These are phyloP conservation scores for Lathronympha strigana DNA, from an alignment of 2,888 invertebrate species.

Conservation along the genomic window DNA sequence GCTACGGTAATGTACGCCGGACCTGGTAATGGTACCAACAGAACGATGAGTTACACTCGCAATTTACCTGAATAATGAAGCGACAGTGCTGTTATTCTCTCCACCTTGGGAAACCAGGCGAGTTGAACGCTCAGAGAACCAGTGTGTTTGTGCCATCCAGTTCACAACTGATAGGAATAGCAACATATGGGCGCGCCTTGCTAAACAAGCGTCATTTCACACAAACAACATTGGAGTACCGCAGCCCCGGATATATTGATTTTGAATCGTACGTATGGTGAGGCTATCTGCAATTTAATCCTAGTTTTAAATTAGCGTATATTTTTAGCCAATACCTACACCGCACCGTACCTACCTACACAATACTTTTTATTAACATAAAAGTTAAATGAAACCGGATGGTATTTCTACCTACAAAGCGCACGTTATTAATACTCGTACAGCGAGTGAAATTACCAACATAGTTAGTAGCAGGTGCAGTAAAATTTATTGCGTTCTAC, in stretches of 20 bases:
- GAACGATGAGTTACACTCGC: conserved; percentile 60
- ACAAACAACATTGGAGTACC: conserved; percentile 49
- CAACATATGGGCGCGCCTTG: background rate
- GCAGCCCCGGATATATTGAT: conserved; percentile 1
- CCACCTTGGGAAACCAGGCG: background rate
- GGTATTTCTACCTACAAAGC: background rate
- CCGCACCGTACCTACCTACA: too few species aligned
- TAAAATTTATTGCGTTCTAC: conserved; percentile 32
- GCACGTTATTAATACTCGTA: conserved; percentile 23
- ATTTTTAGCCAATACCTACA: too few species aligned
- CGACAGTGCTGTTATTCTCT: conserved; percentile 44
- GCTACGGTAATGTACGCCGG: conserved; percentile 43
- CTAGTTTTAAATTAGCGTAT: background rate
- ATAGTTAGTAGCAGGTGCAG: conserved; percentile 36
- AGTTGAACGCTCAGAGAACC: background rate
- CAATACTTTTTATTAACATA: background rate
- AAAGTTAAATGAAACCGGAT: conserved; percentile 7
- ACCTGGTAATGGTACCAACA: conserved; percentile 50
- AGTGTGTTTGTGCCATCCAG: background rate
- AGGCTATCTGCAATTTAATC: background rate
- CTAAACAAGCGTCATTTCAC: conserved; percentile 47
- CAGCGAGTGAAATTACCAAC: conserved; percentile 22
- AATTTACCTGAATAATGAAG: conserved; percentile 66
- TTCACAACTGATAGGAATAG: background rate
- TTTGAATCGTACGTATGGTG: background rate